Conservation (phyloP, 2,888 invertebrate genomes). For the Rapana venosa region DNA sequence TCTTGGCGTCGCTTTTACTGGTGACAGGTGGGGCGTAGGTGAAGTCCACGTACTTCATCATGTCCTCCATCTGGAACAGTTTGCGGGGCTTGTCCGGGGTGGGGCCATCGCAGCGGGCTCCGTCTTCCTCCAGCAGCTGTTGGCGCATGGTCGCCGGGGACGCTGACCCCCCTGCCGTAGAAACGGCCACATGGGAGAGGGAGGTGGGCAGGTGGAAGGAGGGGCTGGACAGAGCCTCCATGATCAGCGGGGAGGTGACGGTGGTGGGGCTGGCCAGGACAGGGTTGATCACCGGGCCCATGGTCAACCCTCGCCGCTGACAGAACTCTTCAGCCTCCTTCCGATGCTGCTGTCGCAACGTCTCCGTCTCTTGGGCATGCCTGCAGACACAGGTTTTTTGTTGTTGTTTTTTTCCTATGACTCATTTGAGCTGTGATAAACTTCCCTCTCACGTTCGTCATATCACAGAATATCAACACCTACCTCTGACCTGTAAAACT, state of each 20-base stretch:
- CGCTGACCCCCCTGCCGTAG: neutral
- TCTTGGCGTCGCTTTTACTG: constrained; percentile 45
- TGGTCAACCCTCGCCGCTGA: constrained; percentile 37
- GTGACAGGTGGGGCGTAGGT: constrained; percentile 32
- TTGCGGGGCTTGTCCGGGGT: constrained; percentile 34
- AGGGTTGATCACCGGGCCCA: constrained; percentile 54
- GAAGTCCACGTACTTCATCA: constrained; percentile 52
- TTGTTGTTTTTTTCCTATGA: too few species aligned
- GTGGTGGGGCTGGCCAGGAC: constrained; percentile 37
- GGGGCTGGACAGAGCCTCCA: constrained; percentile 28
- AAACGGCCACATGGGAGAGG: neutral
- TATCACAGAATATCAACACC: too few species aligned
- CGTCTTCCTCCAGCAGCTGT: neutral
- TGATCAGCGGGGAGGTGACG: neutral
- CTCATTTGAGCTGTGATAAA: too few species aligned
- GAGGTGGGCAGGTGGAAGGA: neutral
- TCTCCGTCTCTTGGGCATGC: neutral
- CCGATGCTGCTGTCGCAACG: constrained; percentile 6
- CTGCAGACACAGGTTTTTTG: neutral
- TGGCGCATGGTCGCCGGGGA: neutral
- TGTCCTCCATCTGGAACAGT: constrained; percentile 49
- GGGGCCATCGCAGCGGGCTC: neutral
- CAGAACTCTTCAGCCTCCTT: constrained; percentile 11
- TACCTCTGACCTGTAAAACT: too few species aligned
- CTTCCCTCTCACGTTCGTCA: too few species aligned